phyloP scores from a whole-genome alignment of 2,888 invertebrate genomes.

The Caenorhabditis sp. region DNA sequence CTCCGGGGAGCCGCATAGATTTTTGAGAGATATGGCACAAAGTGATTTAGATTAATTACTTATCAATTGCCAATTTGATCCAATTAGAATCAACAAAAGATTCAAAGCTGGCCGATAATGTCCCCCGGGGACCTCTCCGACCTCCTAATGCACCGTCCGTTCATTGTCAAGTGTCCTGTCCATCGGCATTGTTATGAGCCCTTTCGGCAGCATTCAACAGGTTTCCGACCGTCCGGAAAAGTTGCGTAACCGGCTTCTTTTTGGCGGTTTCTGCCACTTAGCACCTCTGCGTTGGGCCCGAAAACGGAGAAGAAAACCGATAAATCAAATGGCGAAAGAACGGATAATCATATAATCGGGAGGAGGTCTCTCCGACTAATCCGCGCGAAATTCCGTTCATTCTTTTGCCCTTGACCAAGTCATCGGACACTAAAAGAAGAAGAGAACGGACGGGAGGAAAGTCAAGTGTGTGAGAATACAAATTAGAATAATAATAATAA shows the following conservation, averaged over 20 bases:
- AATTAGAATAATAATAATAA: slow-evolving; percentile 56
- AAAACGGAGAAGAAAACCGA: not conserved
- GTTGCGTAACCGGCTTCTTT: slow-evolving; percentile 28
- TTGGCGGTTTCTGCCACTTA: slow-evolving; percentile 46
- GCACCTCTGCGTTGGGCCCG: slow-evolving; percentile 14
- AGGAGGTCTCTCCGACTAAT: slow-evolving; percentile 25
- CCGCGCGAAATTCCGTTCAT: slow-evolving; percentile 51
- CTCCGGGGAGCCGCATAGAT: slow-evolving; percentile 21
- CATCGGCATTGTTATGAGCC: not conserved
- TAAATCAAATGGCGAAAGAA: slow-evolving; percentile 30
- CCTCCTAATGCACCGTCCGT: not conserved
- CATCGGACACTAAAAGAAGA: slow-evolving; percentile 36
- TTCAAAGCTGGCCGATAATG: slow-evolving; percentile 21
- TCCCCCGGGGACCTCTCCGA: slow-evolving; percentile 10
- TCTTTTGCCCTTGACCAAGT: slow-evolving; percentile 45
- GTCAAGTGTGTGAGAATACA: slow-evolving; percentile 57
- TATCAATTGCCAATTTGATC: slow-evolving; percentile 14
- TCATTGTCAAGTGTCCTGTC: no score
- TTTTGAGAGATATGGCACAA: slow-evolving; percentile 16
- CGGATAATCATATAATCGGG: slow-evolving; percentile 51
- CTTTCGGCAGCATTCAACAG: slow-evolving; percentile 14
- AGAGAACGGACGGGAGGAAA: slow-evolving; percentile 13
- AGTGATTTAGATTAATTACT: slow-evolving; percentile 43
- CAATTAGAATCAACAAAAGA: slow-evolving; percentile 8
- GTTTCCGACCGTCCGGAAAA: slow-evolving; percentile 20